Conservation (phyloP, 2,113 vertebrate genomes). For the Poeciliopsis retropinna region DNA sequence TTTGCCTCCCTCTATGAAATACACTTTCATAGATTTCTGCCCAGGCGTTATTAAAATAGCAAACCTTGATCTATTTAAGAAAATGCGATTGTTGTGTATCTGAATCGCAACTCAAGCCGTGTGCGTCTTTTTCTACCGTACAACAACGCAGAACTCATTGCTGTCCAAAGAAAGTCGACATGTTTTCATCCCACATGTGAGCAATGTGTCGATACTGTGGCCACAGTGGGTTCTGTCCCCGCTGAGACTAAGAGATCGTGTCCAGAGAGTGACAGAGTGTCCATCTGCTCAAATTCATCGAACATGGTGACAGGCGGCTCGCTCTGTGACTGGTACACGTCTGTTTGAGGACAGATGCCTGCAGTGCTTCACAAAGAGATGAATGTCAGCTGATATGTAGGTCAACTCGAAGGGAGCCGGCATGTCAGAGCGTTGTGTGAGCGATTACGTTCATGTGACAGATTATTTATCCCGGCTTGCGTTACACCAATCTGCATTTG, state of each 20-base stretch:
- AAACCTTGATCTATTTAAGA: background rate
- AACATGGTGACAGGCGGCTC: slow-evolving; percentile 55
- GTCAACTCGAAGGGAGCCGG: slow-evolving; percentile 32
- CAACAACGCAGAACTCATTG: background rate
- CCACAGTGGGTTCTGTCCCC: slow-evolving; percentile 18
- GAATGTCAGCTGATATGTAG: slow-evolving; percentile 47
- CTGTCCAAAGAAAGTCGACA: background rate
- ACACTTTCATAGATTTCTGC: background rate
- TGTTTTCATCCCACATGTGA: background rate
- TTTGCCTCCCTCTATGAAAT: background rate
- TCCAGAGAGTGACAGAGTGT: slow-evolving; percentile 53
- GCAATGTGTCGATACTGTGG: background rate
- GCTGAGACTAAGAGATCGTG: slow-evolving; percentile 4
- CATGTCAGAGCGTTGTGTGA: slow-evolving; percentile 37
- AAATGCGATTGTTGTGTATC: too few species aligned
- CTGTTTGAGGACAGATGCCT: slow-evolving; percentile 40
- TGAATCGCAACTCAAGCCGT: too few species aligned
- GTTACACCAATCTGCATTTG: slow-evolving; percentile 14
- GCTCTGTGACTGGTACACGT: slow-evolving; percentile 23
- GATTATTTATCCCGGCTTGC: slow-evolving; percentile 8
- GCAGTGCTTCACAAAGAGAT: slow-evolving; percentile 29
- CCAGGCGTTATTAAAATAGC: background rate
- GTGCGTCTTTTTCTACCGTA: background rate
- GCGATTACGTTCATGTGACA: slow-evolving; percentile 15
- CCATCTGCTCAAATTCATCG: slow-evolving; percentile 43